phyloP scores from a whole-genome alignment of 2,888 invertebrate species.

The Chrysolina americana region DNA sequence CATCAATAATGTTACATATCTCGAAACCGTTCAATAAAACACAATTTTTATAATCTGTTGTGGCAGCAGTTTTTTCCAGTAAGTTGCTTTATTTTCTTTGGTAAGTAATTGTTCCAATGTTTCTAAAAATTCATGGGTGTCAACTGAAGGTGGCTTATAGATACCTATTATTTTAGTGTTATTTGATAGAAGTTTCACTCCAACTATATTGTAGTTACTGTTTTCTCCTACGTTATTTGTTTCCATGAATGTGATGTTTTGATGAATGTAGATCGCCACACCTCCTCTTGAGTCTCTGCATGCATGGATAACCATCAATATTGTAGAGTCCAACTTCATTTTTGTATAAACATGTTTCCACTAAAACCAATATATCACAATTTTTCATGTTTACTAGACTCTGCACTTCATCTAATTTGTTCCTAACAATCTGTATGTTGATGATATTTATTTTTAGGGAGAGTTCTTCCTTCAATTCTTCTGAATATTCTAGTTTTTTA shows the following conservation, averaged over 20 bases:
- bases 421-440: too few species aligned
- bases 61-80: not conserved
- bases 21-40: constrained; percentile 8
- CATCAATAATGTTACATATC: not conserved
- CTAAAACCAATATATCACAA: too few species aligned
- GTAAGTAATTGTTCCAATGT: not conserved
- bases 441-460: too few species aligned
- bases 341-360: not conserved
- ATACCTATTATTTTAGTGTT: constrained; percentile 11
- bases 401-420: too few species aligned
- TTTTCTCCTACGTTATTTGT: constrained; percentile 10
- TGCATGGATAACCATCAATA: constrained; percentile 17
- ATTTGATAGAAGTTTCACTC: constrained; percentile 17
- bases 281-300: constrained; percentile 15
- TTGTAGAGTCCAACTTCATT: constrained; percentile 6
- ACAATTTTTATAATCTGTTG: constrained; percentile 14
- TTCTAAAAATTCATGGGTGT: not conserved
- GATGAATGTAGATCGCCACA: constrained; percentile 6
- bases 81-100: constrained; percentile 7
- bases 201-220: constrained; percentile 3
- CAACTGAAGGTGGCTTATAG: constrained; percentile 5
- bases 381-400: too few species aligned
- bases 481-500: too few species aligned
- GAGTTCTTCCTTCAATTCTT: too few species aligned
- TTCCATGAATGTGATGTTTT: not conserved